These are phyloP conservation scores for Montipora foliosa DNA, from an alignment of 64 coral and sea anemone species.

Conservation along the genomic window DNA sequence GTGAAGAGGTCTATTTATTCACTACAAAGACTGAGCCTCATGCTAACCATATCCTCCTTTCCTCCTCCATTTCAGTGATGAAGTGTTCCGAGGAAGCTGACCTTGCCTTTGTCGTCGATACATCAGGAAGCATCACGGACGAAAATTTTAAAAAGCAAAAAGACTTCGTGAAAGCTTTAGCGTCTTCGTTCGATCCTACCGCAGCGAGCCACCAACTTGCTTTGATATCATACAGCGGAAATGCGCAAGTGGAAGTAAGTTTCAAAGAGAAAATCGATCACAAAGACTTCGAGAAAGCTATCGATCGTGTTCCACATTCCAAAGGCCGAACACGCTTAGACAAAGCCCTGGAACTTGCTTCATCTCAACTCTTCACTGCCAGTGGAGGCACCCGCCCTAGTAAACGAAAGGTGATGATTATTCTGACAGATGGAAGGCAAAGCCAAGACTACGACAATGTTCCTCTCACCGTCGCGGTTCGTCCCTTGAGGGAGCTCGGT, in stretches of 20 bases:
- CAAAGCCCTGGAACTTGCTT: slow-evolving; percentile 61
- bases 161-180: slow-evolving; percentile 81
- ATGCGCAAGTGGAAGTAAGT: slow-evolving; percentile 50
- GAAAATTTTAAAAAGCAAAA: slow-evolving; percentile 72
- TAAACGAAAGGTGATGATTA: slow-evolving; percentile 65
- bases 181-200: slow-evolving; percentile 39
- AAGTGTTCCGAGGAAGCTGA: slow-evolving; percentile 71
- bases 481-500: slow-evolving; percentile 57
- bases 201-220: slow-evolving; percentile 51
- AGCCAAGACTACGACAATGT: slow-evolving; percentile 68
- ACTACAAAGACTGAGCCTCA: background rate
- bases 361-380: slow-evolving; percentile 41
- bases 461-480: slow-evolving; percentile 30
- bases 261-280: slow-evolving; percentile 39
- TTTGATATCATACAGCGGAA: slow-evolving; percentile 69
- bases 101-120: slow-evolving; percentile 80
- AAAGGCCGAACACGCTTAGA: slow-evolving; percentile 80
- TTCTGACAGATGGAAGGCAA: slow-evolving; percentile 86
- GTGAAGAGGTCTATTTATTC: background rate
- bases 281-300: slow-evolving; percentile 52
- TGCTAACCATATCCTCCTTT: background rate
- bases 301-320: slow-evolving; percentile 70
- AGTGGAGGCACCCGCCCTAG: slow-evolving; percentile 49
- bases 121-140: slow-evolving; percentile 79
- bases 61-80: background rate